phyloP scores from a whole-genome alignment of 1,140 invertebrate species.

The Tetragnatha versicolor region DNA sequence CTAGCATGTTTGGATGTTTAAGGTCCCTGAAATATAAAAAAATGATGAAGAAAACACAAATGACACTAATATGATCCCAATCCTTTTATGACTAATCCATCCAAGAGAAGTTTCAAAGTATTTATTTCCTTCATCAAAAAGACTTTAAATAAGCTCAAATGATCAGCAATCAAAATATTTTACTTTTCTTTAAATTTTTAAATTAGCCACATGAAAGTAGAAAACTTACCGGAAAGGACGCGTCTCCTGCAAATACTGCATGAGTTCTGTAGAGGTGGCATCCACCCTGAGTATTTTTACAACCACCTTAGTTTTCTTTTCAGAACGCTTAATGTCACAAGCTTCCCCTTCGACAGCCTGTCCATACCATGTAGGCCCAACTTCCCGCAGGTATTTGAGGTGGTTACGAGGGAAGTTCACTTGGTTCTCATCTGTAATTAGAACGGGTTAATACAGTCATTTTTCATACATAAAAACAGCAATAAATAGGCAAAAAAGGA shows the following conservation, averaged over 20 bases:
- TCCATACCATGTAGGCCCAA: constrained; percentile 87
- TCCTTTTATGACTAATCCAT: too few species aligned
- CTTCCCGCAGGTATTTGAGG: constrained; percentile 81
- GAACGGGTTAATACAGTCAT: too few species aligned
- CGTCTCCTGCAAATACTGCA: constrained; percentile 76
- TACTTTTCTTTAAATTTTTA: too few species aligned
- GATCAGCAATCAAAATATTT: too few species aligned
- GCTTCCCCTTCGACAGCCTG: constrained; percentile 76
- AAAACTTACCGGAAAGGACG: constrained; percentile 40
- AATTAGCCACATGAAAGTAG: background rate
- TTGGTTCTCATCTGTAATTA: constrained; percentile 68
- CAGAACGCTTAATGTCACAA: constrained; percentile 2
- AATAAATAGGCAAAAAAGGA: too few species aligned
- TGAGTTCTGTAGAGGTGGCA: constrained; percentile 72
- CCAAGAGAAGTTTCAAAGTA: too few species aligned
- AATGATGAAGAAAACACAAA: too few species aligned
- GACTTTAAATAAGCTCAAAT: too few species aligned
- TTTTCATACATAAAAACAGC: too few species aligned
- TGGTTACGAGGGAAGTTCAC: constrained; percentile 78
- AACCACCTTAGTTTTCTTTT: constrained; percentile 62
- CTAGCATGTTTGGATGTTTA: constrained; percentile 71
- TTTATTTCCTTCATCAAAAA: too few species aligned
- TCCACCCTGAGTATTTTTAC: constrained; percentile 78
- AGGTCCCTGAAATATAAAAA: constrained; percentile 66
- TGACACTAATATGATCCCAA: too few species aligned